Percentiles rank a stretch among this genome's conserved stretches.
These are phyloP conservation scores for Pachyseris speciosa DNA, from an alignment of 64 coral and sea anemone genomes.

Conservation along the genomic window DNA sequence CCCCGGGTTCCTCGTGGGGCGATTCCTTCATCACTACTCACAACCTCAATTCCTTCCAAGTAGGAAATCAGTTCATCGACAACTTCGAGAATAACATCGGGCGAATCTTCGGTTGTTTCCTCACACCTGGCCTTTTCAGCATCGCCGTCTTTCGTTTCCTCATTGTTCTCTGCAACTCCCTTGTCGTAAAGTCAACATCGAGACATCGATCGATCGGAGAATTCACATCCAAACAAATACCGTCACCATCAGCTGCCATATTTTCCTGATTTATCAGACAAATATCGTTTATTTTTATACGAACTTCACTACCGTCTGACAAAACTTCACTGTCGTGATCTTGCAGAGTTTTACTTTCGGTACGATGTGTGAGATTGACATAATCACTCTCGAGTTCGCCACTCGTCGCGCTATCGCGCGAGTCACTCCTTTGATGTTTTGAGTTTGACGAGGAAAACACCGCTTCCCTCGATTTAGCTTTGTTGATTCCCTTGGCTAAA, in stretches of 20 bases:
- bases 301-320: not conserved
- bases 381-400: not conserved
- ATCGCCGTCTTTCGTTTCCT: not conserved
- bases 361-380: not conserved
- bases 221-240: not conserved
- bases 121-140: constrained; percentile 52
- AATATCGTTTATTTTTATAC: constrained; percentile 11
- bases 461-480: constrained; percentile 15
- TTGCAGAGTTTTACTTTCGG: constrained; percentile 12
- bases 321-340: constrained; percentile 25
- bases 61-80: constrained; percentile 90
- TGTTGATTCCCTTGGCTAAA: constrained; percentile 24
- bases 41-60: constrained; percentile 80
- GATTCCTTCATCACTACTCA: constrained; percentile 75
- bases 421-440: constrained; percentile 8
- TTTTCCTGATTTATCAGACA: not conserved
- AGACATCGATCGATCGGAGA: not conserved
- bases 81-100: constrained; percentile 80
- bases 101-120: constrained; percentile 26
- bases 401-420: constrained; percentile 16
- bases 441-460: not conserved
- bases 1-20: not conserved
- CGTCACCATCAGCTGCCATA: constrained; percentile 10
- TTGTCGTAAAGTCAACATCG: not conserved
- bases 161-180: constrained; percentile 4